These are phyloP conservation scores for Thecocarcelia acutangulata DNA, from an alignment of 2,888 invertebrate genomes.

Conservation along the genomic window DNA sequence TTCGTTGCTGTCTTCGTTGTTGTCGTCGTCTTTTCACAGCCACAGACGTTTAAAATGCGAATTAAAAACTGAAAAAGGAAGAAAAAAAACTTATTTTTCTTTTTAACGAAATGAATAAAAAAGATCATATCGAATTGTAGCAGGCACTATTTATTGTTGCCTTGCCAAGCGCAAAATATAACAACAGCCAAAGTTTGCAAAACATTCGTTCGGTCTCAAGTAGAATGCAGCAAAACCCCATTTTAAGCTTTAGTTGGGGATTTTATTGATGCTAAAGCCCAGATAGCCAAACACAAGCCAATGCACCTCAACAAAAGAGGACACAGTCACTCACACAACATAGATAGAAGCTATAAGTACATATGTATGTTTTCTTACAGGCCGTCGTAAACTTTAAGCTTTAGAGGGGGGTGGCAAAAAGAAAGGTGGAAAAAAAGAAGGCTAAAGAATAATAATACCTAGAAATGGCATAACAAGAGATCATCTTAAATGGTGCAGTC, in stretches of 20 bases:
- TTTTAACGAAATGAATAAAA: slow-evolving; percentile 47
- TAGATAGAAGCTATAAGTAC: neutral
- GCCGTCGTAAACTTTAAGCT: neutral
- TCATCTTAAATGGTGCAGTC: slow-evolving; percentile 61
- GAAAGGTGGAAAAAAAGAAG: neutral
- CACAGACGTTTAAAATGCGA: slow-evolving; percentile 46
- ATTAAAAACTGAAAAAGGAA: slow-evolving; percentile 33
- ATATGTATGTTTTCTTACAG: slow-evolving; percentile 35
- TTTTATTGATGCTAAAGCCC: slow-evolving; percentile 51
- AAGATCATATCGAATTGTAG: slow-evolving; percentile 75
- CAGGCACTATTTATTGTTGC: slow-evolving; percentile 67
- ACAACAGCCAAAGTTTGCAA: slow-evolving; percentile 52
- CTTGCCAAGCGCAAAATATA: slow-evolving; percentile 67
- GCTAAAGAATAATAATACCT: slow-evolving; percentile 44
- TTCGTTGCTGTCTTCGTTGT: slow-evolving; percentile 39
- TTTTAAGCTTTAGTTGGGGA: slow-evolving; percentile 23
- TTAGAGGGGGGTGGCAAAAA: neutral
- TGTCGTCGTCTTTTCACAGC: slow-evolving; percentile 30
- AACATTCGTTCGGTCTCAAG: slow-evolving; percentile 1
- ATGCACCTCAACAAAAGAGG: neutral
- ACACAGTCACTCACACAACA: neutral
- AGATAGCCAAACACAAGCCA: slow-evolving; percentile 56
- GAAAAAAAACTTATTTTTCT: slow-evolving; percentile 19
- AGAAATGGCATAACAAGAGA: slow-evolving; percentile 65
- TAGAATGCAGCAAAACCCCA: neutral